These are phyloP conservation scores for Acrobasis repandana DNA, from an alignment of 2,888 invertebrate species.

Conservation along the genomic window DNA sequence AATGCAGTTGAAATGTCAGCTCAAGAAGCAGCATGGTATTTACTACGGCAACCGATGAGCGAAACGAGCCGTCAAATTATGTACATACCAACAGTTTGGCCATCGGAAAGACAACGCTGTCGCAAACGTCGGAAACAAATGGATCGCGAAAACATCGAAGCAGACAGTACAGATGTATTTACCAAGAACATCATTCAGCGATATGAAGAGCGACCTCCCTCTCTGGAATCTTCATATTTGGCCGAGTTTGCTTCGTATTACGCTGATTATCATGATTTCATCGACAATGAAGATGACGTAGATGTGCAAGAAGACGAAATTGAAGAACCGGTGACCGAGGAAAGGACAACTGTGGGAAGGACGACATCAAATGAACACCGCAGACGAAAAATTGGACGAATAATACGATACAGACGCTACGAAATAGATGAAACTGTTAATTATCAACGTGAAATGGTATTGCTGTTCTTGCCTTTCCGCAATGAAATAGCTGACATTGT, in stretches of 20 bases:
- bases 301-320: too few species aligned
- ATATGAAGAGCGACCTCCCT: slow-evolving; percentile 42
- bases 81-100: slow-evolving; percentile 56
- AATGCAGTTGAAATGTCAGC: slow-evolving; percentile 54
- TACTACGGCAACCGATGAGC: slow-evolving; percentile 61
- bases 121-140: slow-evolving; percentile 41
- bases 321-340: too few species aligned
- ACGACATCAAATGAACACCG: too few species aligned
- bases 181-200: slow-evolving; percentile 41
- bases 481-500: slow-evolving; percentile 43
- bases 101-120: slow-evolving; percentile 47
- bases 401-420: slow-evolving; percentile 48
- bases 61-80: slow-evolving; percentile 41
- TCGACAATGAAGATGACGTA: too few species aligned
- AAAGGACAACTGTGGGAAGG: too few species aligned
- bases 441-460: slow-evolving; percentile 52
- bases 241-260: slow-evolving; percentile 22
- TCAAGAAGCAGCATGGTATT: slow-evolving; percentile 67
- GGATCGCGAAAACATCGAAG: slow-evolving; percentile 34
- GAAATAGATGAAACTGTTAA: slow-evolving; percentile 34
- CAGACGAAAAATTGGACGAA: neutral
- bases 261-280: too few species aligned
- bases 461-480: slow-evolving; percentile 48
- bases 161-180: slow-evolving; percentile 42
- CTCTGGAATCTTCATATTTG: slow-evolving; percentile 36